phyloP scores from a whole-genome alignment of 2,113 vertebrate genomes.

The Mobula hypostoma region DNA sequence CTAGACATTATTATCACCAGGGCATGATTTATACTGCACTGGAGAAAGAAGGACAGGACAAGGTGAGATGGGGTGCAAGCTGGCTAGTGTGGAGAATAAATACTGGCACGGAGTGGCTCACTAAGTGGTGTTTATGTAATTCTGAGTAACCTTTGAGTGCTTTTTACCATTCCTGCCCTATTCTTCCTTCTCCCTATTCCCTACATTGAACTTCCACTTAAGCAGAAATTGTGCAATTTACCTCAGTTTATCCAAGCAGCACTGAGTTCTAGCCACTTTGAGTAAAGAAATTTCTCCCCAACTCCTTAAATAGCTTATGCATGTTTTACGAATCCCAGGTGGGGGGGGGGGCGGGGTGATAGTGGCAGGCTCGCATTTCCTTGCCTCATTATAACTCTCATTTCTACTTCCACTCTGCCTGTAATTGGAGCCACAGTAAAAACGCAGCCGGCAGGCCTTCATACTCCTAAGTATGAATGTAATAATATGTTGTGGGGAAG shows the following conservation, averaged over 20 bases:
- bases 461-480: background rate
- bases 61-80: background rate
- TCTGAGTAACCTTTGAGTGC: background rate
- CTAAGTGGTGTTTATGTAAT: background rate
- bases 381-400: background rate
- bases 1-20: background rate
- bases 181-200: background rate
- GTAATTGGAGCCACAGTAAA: background rate
- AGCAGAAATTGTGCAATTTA: background rate
- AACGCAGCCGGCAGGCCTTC: background rate
- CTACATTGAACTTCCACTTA: background rate
- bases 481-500: background rate
- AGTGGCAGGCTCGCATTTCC: background rate
- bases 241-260: background rate
- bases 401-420: background rate
- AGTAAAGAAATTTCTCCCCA: background rate
- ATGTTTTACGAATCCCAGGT: background rate
- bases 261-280: background rate
- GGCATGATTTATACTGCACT: background rate
- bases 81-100: background rate
- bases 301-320: too few relatives aligned
- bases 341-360: too few relatives aligned
- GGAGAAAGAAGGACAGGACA: background rate
- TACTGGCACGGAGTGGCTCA: background rate
- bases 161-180: too few relatives aligned